Base-by-base conservation (phyloP, 2,797 vertebrate species). In the Gobionotothen gibberifrons region DNA sequence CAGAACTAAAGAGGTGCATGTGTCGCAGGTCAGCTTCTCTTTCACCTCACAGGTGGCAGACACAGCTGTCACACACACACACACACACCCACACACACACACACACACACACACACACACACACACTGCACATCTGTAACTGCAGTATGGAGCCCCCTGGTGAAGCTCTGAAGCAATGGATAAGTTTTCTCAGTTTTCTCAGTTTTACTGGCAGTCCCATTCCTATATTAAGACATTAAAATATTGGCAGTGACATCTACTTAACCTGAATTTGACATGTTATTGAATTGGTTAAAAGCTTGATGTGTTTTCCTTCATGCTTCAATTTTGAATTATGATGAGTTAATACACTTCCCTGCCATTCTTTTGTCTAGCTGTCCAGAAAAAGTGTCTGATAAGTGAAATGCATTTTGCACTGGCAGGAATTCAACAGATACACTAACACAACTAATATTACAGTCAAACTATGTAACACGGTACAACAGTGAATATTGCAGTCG, bases 11-110 rank as follows among this genome's bases (percentile, higher is more conserved):
- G 78, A 85, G 76, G 72, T 84, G 77, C 84, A 84, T 87, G 89
- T 89, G 88, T 87, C 65, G 17, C 85, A 85, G 87, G 87, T 90
- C 89, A 89, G 79, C 52, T 42, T 82, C 22, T 66, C 64, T 77
- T 82, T 85, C 81, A 76, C 85, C 87, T 86, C 84, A 79, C 89
- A 92, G 85, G 89, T 90, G 87, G 82, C 71, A 57, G 65, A 52
- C 82, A 83, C 89, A 92, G 76, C 86, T 90, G 87, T 87, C 44
- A 46, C 15, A 46, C 16, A 46, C 15, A 17, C 56, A 51, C 48
- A 48, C 69, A 48, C 42, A 26, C 49, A 61, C 49, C 43, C 66
- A 79, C 58, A 47, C 68, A 21, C 43, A 19, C 32, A 3, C 61
- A 42, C 46, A 52, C 60, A 47, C 53, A 39, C 36, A 59, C 74